A percentile compares a stretch with the other conserved stretches of the same genome.
These are phyloP conservation scores for Mythimna impura DNA, from an alignment of 2,888 invertebrate genomes.

Conservation along the genomic window DNA sequence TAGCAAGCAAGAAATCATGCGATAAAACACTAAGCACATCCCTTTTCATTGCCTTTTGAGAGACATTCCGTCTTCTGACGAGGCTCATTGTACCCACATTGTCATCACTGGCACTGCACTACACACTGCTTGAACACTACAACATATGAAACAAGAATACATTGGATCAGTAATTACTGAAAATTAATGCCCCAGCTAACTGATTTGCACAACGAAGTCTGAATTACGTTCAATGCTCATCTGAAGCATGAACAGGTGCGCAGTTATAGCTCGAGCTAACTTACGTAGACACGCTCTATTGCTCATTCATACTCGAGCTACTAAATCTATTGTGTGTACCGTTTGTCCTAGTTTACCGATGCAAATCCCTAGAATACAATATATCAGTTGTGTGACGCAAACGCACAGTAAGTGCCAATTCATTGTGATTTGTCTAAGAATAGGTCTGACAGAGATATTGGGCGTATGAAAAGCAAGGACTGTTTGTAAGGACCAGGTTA, in stretches of 20 bases:
- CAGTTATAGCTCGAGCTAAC: background rate
- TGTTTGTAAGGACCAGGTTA: constrained; percentile 4
- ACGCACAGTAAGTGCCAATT: constrained; percentile 53
- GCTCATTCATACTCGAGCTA: constrained; percentile 31
- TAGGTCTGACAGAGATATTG: constrained; percentile 42
- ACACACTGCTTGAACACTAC: background rate
- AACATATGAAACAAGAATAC: background rate
- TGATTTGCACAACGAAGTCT: background rate
- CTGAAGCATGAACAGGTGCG: constrained; percentile 12
- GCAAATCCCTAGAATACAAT: constrained; percentile 59
- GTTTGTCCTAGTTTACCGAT: constrained; percentile 56
- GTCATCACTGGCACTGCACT: background rate
- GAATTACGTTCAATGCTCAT: background rate
- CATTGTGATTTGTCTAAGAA: constrained; percentile 50
- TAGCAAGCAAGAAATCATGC: no score
- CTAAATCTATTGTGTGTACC: constrained; percentile 44
- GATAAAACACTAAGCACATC: no score
- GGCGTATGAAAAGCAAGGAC: constrained; percentile 2
- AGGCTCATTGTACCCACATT: no score
- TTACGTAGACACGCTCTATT: constrained; percentile 12
- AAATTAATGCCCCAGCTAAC: background rate
- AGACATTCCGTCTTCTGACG: no score
- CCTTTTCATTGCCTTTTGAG: no score
- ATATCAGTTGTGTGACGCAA: constrained; percentile 64
- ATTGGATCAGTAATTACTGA: background rate